Base-by-base conservation (phyloP, 2,888 invertebrate genomes). In the Melinaea menophilus region DNA sequence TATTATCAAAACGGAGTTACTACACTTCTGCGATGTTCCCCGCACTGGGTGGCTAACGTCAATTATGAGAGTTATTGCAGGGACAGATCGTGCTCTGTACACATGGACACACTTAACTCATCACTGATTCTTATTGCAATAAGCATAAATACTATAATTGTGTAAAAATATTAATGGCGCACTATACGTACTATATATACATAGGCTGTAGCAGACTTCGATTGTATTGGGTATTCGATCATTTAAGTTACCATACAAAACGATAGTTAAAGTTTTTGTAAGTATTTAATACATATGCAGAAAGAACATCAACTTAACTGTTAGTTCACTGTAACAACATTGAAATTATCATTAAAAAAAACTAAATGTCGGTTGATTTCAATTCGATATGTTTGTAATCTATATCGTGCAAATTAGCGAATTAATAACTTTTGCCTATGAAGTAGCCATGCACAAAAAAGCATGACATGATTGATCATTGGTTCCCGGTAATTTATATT, bases 21-120 rank as follows among this genome's bases (percentile, higher is more conserved):
- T 11, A 45, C 62, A 48, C 56, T 66, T 64, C 55, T 55, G 12
- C 46, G n/a, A 9, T 35, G 55, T 45, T 46, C 47, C 13, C 64
- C 66, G 31, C 47, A 62, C 79, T 88, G 89, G 89, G 89, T 88
- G 89, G 89, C 82, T 82, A 73, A 84, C 79, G 86, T 89, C 89
- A 86, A 86, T 88, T 85, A 86, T 78, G 75, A 77, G 84, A 86
- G 86, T 87, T 86, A 88, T 85, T 80, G 84, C 81, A 74, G 78
- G 79, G 86, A 85, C 86, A 82, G 87, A 81, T 88, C 88, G 89
- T 88, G 88, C 63, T 55, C 33, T 58, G 63, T 68, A 63, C 63
- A 59, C 61, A 59, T 37, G 56, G 65, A 63, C 59, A 63, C 65
- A 57, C 58, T 37, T n/a, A 22, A 2, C 56, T 55, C 56, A 46